Conservation (phyloP, 2,888 invertebrate genomes). For the Acronicta aceris region DNA sequence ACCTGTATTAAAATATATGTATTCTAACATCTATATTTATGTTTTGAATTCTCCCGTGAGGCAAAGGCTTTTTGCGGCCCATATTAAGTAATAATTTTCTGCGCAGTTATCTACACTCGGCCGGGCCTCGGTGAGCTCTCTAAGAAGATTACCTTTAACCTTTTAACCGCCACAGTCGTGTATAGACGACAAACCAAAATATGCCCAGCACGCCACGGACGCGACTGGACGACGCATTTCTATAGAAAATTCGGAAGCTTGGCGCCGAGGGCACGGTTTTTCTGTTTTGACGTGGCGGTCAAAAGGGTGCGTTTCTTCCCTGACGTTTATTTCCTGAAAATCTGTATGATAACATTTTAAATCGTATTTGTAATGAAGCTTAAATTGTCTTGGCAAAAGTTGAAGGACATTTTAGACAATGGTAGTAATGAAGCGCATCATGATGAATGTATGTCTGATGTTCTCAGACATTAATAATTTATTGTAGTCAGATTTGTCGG, state of each 20-base stretch:
- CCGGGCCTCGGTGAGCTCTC: constrained; percentile 11
- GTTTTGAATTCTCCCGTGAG: constrained; percentile 4
- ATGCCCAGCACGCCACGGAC: too few species aligned
- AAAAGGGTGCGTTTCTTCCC: constrained; percentile 11
- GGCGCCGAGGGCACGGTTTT: too few species aligned
- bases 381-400: constrained; percentile 18
- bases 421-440: constrained; percentile 14
- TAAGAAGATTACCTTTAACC: constrained; percentile 50
- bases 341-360: constrained; percentile 16
- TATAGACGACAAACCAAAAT: too few species aligned
- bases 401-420: constrained; percentile 18
- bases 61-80: constrained; percentile 3
- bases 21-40: not conserved
- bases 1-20: too few species aligned
- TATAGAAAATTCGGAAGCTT: too few species aligned
- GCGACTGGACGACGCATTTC: too few species aligned
- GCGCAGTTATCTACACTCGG: constrained; percentile 36
- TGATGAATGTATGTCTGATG: constrained; percentile 21
- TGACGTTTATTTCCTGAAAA: constrained; percentile 24
- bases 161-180: too few species aligned
- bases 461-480: constrained; percentile 20
- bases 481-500: constrained; percentile 20
- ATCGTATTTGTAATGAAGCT: constrained; percentile 14
- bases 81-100: constrained; percentile 34
- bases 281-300: too few species aligned